Conservation (phyloP, 2,113 vertebrate genomes). For the Tragelaphus imberbis region DNA sequence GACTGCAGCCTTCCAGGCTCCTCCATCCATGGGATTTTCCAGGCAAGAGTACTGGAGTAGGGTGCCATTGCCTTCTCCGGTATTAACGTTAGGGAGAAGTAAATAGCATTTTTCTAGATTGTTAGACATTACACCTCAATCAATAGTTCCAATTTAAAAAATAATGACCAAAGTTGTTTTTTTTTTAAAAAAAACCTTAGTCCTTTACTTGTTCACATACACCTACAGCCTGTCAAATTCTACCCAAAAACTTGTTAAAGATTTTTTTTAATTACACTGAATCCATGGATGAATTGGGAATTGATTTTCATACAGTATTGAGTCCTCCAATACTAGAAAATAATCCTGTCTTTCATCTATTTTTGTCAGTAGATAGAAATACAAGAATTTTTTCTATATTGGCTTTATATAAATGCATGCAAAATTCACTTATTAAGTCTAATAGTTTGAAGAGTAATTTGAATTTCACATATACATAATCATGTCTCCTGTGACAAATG, state of each 20-base stretch:
- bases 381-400: not conserved
- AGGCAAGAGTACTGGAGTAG: too few relatives aligned
- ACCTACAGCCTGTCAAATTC: not conserved
- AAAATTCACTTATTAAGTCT: not conserved
- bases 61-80: too few relatives aligned
- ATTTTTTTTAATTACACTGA: not conserved
- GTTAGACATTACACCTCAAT: not conserved
- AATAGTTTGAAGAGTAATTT: not conserved
- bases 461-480: not conserved
- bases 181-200: not conserved
- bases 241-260: not conserved
- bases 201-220: not conserved
- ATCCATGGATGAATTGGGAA: not conserved
- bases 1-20: too few relatives aligned
- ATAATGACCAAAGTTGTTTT: not conserved
- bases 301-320: not conserved
- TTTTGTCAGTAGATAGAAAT: not conserved
- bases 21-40: too few relatives aligned
- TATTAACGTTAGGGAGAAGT: not conserved
- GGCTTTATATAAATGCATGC: not conserved
- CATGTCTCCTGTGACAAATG: not conserved
- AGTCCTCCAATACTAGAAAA: not conserved
- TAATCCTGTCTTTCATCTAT: not conserved
- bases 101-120: not conserved
- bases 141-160: not conserved